A percentile compares a stretch with the other conserved stretches of the same genome.
These are phyloP conservation scores for Margaritifera margaritifera DNA, from an alignment of 2,888 invertebrate species.

Conservation along the genomic window DNA sequence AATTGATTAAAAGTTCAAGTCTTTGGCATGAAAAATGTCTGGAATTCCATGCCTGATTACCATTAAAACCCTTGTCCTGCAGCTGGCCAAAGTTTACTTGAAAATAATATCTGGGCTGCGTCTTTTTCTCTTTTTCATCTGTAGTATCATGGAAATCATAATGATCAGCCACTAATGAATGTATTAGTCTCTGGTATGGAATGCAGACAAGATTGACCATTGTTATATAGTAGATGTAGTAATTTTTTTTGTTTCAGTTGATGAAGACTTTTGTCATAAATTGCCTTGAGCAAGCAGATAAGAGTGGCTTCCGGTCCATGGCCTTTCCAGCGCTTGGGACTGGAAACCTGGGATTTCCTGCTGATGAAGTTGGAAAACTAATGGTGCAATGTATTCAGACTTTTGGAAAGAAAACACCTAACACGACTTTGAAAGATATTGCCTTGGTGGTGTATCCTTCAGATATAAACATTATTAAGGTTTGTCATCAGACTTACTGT, in stretches of 20 bases:
- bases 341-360: slow-evolving; percentile 26
- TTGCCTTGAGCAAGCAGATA: slow-evolving; percentile 21
- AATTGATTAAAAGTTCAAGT: too few species aligned
- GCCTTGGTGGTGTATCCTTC: slow-evolving; percentile 23
- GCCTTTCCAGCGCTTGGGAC: slow-evolving; percentile 36
- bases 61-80: too few species aligned
- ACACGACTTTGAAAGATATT: slow-evolving; percentile 12
- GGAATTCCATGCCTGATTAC: too few species aligned
- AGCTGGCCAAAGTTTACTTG: too few species aligned
- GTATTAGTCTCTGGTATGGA: too few species aligned
- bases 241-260: slow-evolving; percentile 9
- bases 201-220: too few species aligned
- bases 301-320: slow-evolving; percentile 8
- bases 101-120: too few species aligned
- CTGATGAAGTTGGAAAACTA: slow-evolving; percentile 21
- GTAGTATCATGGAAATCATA: too few species aligned
- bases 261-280: slow-evolving; percentile 17
- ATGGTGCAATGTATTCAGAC: slow-evolving; percentile 16
- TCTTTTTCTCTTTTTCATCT: too few species aligned
- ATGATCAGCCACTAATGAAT: too few species aligned
- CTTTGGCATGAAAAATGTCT: too few species aligned
- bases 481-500: background rate
- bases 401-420: slow-evolving; percentile 5
- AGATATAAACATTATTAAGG: slow-evolving; percentile 14
- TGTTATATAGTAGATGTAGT: too few species aligned